Evolutionary conservation across 2,797 vertebrate species (phyloP).

Genomic region (Gadopsis bispinosus): DNA sequence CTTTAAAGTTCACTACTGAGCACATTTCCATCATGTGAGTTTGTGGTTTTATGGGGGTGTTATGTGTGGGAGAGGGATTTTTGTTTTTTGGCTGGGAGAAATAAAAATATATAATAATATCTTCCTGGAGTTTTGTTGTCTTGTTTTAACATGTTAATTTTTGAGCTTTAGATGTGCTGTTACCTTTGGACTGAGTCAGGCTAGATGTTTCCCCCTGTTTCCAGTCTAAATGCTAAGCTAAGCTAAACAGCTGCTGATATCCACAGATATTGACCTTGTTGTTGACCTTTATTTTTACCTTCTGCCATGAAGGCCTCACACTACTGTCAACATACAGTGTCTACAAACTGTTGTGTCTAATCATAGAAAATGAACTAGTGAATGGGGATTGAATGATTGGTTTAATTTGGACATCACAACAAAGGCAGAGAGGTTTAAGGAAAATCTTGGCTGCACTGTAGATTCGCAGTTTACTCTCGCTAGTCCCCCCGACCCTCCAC

Average conservation of each 20-base stretch:
- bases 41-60: not conserved
- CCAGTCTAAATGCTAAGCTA: not conserved
- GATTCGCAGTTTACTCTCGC: slow-evolving; percentile 54
- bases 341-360: not conserved
- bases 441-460: slow-evolving; percentile 40
- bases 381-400: not conserved
- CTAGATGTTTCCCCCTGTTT: not conserved
- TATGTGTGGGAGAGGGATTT: not conserved
- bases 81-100: not conserved
- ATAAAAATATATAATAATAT: too few relatives aligned
- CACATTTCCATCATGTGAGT: not conserved
- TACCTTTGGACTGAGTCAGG: not conserved
- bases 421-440: slow-evolving; percentile 10
- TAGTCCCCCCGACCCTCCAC: slow-evolving; percentile 34
- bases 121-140: too few relatives aligned
- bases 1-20: not conserved
- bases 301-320: not conserved
- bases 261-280: slow-evolving; percentile 5
- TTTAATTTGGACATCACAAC: slow-evolving; percentile 22
- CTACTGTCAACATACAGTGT: not conserved
- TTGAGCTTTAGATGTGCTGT: not conserved
- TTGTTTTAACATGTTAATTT: not conserved
- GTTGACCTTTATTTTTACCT: slow-evolving; percentile 28
- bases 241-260: not conserved
- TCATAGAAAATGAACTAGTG: not conserved